Base-by-base conservation (phyloP, 2,113 vertebrate species). In the Procavia capensis region DNA sequence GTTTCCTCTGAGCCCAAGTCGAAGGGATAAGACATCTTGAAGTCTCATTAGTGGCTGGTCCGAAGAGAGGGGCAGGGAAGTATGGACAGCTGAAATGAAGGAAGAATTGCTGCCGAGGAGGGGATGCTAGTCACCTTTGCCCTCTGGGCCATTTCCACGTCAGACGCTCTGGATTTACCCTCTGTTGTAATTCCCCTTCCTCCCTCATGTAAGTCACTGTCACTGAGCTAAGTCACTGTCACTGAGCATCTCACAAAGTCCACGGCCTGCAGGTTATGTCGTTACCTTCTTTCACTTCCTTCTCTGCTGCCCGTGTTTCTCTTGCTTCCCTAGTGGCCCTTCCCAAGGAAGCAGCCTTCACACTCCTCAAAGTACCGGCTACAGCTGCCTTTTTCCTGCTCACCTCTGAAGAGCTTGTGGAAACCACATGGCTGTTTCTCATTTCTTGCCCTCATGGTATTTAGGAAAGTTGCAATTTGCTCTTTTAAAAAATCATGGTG, bases 361-460 rank as follows among this genome's bases (percentile, higher is more conserved):
- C 83, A 43, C 90, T 92, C 80, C 50, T 79, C 74, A 82, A 29
- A 80, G 88, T 83, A 61, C 96, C 85, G 90, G 94, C 94, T 80
- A 83, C 91, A 75, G 91, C 74, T 89, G 85, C 88, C 82, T 79
- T 43, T 89, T 93, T 83, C 75, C 83, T 83, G 47, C 57, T 91
- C 80, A 68, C 83, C 70, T 97, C 91, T 94, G 81, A 97, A 91
- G 90, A 96, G 94, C 94, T 95, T 95, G 82, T 92, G 86, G 88
- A 96, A 97, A 94, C 96, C 96, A 89, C 95, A 96, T 94, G 82
- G 91, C 97, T 97, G 97, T 92, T 97, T 97, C 94, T 97, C 95
- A 97, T 97, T 97, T 97, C 91, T 97, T 97, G 96, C 96, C 79
- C 88, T 97, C 95, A 97, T 97, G 95, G 96, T 97, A 97, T 96